Evolutionary conservation across 2,888 invertebrate species (phyloP).

Genomic region (Habrosyne pyritoides): DNA sequence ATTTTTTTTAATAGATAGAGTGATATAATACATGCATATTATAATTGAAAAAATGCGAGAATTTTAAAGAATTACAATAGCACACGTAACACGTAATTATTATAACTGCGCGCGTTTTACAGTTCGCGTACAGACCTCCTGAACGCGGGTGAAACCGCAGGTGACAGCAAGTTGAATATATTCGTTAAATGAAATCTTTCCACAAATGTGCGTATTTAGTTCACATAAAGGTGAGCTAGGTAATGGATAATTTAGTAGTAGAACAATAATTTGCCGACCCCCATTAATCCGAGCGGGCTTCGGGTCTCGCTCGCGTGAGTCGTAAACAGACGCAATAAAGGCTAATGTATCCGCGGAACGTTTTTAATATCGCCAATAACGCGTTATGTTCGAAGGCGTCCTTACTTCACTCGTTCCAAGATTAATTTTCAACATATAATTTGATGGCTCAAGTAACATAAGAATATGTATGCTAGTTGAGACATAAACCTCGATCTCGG

Average conservation of each 20-base stretch:
- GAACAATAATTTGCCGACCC: conserved; percentile 40
- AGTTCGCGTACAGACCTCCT: too few species aligned
- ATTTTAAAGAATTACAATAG: too few species aligned
- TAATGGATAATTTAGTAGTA: conserved; percentile 37
- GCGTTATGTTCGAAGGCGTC: conserved; percentile 18
- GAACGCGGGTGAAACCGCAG: too few species aligned
- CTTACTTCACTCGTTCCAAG: background rate
- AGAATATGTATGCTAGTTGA: background rate
- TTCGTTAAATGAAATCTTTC: background rate
- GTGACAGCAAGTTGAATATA: too few species aligned
- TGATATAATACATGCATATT: too few species aligned
- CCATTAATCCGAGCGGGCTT: conserved; percentile 34
- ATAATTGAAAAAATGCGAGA: too few species aligned
- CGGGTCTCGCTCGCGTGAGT: conserved; percentile 24
- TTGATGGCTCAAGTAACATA: conserved; percentile 2
- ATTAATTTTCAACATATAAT: conserved; percentile 6
- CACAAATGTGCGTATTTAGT: conserved; percentile 14
- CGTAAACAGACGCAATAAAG: conserved; percentile 37
- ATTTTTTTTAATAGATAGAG: too few species aligned
- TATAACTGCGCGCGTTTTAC: too few species aligned
- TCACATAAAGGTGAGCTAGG: conserved; percentile 25
- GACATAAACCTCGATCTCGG: conserved; percentile 4
- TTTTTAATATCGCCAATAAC: conserved; percentile 35
- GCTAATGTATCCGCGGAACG: conserved; percentile 36
- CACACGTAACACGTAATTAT: too few species aligned